Evolutionary conservation across 2,888 invertebrate species (phyloP).

Genomic region (Furcula furcula): DNA sequence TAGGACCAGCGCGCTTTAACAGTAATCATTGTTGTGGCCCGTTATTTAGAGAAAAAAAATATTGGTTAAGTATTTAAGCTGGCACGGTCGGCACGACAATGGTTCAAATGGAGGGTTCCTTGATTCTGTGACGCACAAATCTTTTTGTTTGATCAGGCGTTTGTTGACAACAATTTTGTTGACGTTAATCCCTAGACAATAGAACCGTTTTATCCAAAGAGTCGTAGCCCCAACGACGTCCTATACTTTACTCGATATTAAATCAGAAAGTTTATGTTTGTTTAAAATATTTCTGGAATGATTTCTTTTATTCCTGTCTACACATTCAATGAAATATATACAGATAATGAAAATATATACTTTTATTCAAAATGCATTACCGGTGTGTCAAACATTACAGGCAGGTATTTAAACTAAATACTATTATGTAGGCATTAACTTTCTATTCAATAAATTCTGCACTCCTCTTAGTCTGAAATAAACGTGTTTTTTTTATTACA

Average conservation of each 20-base stretch:
- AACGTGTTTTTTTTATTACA: no score
- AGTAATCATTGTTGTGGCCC: constrained; percentile 31
- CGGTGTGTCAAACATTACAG: no score
- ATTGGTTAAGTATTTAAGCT: constrained; percentile 58
- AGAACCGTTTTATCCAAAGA: constrained; percentile 62
- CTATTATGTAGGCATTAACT: no score
- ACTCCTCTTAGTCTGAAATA: no score
- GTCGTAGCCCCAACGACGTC: constrained; percentile 56
- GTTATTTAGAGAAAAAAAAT: constrained; percentile 44
- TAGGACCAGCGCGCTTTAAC: constrained; percentile 29
- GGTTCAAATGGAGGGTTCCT: constrained; percentile 59
- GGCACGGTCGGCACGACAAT: constrained; percentile 53
- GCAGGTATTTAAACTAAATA: no score
- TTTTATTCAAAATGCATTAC: not conserved
- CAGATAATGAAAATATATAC: no score
- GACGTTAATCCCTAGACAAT: constrained; percentile 80
- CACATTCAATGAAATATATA: no score
- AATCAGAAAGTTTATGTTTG: constrained; percentile 63
- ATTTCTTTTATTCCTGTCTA: constrained; percentile 43
- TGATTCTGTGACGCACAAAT: constrained; percentile 55
- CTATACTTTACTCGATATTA: constrained; percentile 57
- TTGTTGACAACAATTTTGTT: constrained; percentile 78
- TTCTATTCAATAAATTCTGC: no score
- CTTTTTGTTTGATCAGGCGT: constrained; percentile 79
- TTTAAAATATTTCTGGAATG: constrained; percentile 56